Evolutionary conservation across 1,140 invertebrate genomes (phyloP), one percentile per base, ranked within the genome.

Genomic region (Ectropis grisescens): DNA sequence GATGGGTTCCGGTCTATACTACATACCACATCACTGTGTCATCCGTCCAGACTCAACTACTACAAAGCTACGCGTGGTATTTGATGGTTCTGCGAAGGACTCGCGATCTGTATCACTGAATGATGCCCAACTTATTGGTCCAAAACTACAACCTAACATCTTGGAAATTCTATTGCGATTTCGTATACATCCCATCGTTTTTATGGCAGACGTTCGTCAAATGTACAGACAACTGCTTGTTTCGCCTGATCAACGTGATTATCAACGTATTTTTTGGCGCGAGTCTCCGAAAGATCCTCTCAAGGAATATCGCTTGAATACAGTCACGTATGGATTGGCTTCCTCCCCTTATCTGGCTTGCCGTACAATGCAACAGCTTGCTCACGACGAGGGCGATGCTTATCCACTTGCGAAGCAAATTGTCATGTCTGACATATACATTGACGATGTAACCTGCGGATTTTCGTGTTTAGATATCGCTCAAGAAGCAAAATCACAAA

Each of bases 21-120:
- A 81, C 50, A 35, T 84, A 5, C 75, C 82, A 2, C 83, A 85
- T 57, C 79, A 82, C 29, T 47, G 47, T 1, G 70, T 84, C 0
- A 16, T 78, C 2, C 52, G 55, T n/a, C 50, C 58, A 13, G 35
- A 58, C 1, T 54, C 48, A 8, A 36, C 31, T 0, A 67, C 61
- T 1, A 75, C 67, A 1, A 54, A 57, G 26, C 14, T 69, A 5
- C 48, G 68, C 10, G 57, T 68, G 1, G 70, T 78, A 0, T 76
- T 78, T 31, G 68, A 76, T 32, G 65, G 50, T 0, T 69, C 62
- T 1, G 41, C 41, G 0, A 60, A 51, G 27, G 61, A 60, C 23
- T 24, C n/a, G 23, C 5, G 43, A 14, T 19, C 50, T 47, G 10
- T 13, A 40, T 81, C 67, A 2, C 37, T 82, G 9, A 83, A 82